Evolutionary conservation across 2,888 invertebrate genomes (phyloP), one percentile per base, ranked within the genome.

Genomic region (Callyntrura guangdongensis): DNA sequence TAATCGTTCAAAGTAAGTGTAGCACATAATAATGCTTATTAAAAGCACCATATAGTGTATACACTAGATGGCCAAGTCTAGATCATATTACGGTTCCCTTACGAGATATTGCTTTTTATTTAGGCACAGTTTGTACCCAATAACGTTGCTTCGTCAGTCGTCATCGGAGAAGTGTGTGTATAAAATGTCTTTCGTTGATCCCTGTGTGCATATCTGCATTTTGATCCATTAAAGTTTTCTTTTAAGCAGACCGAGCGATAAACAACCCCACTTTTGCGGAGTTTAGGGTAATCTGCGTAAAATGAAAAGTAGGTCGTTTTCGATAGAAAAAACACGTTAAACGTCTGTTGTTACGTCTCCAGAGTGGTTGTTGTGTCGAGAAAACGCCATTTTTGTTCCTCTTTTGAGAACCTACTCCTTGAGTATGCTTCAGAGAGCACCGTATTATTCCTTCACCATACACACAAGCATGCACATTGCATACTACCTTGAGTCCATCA

Each of bases 221-320:
- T 87, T 87, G 67, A 14, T 81, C 61, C 81, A 87, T 67, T 84
- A 53, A 27, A 53, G 14, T 69, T 67, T 69, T 84, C 22, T 69
- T 64, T 67, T 67, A 64, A 67, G 72, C 82, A 88, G 61, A 88
- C 69, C 17, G 81, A 81, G 79, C 67, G 56, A 69, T 82, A 88
- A 72, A 72, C 88, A 72, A 88, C 72, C 81, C 87, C 49, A 45
- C 69, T 72, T 67, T 72, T 88, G 64, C 47, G 67, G 67, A 82
- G 72, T 88, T 88, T 82, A 82, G 81, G 20, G 81, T 69, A 82
- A 82, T 74, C 88, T 88, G 88, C 88, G 88, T 88, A 88, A 82
- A 36, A 82, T 82, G 88, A 59, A 88, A 88, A 88, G 88, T 88
- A 88, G 88, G 82, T 82, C 88, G 82, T 88, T 88, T 88, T 53